phyloP scores from a whole-genome alignment of 2,113 vertebrate species.

The Macquaria australasica region DNA sequence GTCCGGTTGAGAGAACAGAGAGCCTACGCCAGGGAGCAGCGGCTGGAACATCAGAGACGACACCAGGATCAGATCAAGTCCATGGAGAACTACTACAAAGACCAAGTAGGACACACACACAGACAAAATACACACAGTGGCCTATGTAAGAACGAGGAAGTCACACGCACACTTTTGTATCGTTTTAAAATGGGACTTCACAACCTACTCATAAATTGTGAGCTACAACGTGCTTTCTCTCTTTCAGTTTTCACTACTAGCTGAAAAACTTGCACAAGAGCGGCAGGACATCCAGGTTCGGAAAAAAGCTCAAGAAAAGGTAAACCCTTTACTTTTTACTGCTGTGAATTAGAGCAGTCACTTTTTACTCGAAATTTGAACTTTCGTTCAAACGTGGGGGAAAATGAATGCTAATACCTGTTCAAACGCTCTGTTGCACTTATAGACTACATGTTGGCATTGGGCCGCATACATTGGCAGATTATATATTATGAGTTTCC shows the following conservation, averaged over 20 bases:
- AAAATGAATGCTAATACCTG: too few relatives aligned
- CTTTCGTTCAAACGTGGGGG: too few relatives aligned
- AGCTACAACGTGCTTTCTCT: neutral
- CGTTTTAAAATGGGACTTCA: neutral
- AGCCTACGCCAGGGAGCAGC: slow-evolving; percentile 88
- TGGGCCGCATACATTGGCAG: neutral
- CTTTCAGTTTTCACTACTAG: slow-evolving; percentile 92
- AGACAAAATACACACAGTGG: neutral
- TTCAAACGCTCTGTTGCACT: too few relatives aligned
- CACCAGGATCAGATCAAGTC: slow-evolving; percentile 90
- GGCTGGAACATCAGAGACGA: slow-evolving; percentile 85
- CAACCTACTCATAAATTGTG: neutral
- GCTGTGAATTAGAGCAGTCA: neutral
- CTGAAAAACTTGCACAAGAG: slow-evolving; percentile 91
- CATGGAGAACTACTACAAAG: slow-evolving; percentile 97
- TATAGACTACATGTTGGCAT: too few relatives aligned
- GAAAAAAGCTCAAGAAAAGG: slow-evolving; percentile 92
- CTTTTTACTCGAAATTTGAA: too few relatives aligned
- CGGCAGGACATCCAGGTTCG: slow-evolving; percentile 88
- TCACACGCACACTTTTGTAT: neutral
- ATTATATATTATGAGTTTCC: neutral
- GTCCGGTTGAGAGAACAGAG: slow-evolving; percentile 89
- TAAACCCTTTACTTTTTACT: slow-evolving; percentile 64
- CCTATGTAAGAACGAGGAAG: neutral
- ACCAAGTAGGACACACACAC: slow-evolving; percentile 85